Conservation (phyloP, 2,797 vertebrate genomes). For the Fratercula arctica region DNA sequence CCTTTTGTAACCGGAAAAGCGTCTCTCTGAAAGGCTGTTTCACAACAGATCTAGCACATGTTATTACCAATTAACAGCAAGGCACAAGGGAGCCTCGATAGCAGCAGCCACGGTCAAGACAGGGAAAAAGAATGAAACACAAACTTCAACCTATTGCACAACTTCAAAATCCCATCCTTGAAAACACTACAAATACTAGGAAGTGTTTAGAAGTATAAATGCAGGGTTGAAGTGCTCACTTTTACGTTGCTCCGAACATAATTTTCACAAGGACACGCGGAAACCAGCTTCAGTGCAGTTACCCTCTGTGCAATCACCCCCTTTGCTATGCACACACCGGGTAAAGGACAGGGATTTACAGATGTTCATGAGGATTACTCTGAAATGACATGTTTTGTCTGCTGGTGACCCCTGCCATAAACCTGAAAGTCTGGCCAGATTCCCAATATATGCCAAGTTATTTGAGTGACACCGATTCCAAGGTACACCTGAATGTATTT, state of each 20-base stretch:
- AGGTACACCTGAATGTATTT: not conserved
- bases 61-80: not conserved
- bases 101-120: not conserved
- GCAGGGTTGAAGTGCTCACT: not conserved
- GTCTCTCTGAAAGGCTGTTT: not conserved
- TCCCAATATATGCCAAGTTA: not conserved
- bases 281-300: rapidly evolving
- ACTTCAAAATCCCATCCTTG: not conserved
- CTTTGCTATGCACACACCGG: not conserved
- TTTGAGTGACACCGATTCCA: not conserved
- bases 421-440: not conserved
- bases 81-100: not conserved
- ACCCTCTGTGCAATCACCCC: no score
- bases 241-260: not conserved
- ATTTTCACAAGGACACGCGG: rapidly evolving
- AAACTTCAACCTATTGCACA: not conserved
- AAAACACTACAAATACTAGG: not conserved
- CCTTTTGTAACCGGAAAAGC: not conserved
- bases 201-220: not conserved
- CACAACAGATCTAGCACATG: not conserved
- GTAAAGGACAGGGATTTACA: not conserved
- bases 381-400: not conserved
- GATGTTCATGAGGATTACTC: not conserved
- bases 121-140: not conserved
- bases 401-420: not conserved